Base-by-base conservation (phyloP, 2,888 invertebrate species). In the Synanthedon formicaeformis region DNA sequence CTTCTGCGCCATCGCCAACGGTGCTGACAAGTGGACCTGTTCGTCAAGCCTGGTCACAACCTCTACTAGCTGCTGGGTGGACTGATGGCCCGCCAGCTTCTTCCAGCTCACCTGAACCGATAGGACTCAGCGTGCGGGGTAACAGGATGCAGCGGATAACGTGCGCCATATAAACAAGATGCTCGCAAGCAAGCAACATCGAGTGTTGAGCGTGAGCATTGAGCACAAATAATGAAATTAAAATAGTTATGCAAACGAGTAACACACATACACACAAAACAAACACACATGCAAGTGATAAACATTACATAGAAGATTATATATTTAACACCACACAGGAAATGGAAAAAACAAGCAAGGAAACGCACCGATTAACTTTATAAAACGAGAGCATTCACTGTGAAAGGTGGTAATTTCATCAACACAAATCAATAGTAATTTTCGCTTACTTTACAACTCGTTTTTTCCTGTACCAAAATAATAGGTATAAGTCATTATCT, bases 21-120 rank as follows among this genome's bases (percentile, higher is more conserved):
- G 64, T 71, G 81, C 73, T 40, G 69, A 55, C 76, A 82, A 74
- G 60, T 78, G 79, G 54, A 82, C 86, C 88, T 87, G 85, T 88
- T 89, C 90, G 77, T 90, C 89, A 84, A 89, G 81, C 76, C 90
- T 90, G 73, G 90, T 90, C 68, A 93, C 91, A 76, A 93, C 90
- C 66, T 92, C 91, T 75, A 90, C 79, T 62, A 93, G 86, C 76
- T 90, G 91, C 75, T 90, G 91, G 66, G 89, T 89, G 61, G 90
- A 88, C 57, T 89, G 88, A 53, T 86, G 89, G 61, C 90, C 90
- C 52, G 90, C 89, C 60, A 91, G 75, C 76, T 90, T 91, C 82
- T 90, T 91, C 92, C 92, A 93, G 69, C 88, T 89, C 58, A 89
- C 89, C 83, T 89, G 66, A 55, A 73, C 83, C 89, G 66, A 55